A percentile compares a stretch with the other conserved stretches of the same genome.
These are phyloP conservation scores for Trachelus troglodyta DNA, from an alignment of 2,888 invertebrate species.

Conservation along the genomic window DNA sequence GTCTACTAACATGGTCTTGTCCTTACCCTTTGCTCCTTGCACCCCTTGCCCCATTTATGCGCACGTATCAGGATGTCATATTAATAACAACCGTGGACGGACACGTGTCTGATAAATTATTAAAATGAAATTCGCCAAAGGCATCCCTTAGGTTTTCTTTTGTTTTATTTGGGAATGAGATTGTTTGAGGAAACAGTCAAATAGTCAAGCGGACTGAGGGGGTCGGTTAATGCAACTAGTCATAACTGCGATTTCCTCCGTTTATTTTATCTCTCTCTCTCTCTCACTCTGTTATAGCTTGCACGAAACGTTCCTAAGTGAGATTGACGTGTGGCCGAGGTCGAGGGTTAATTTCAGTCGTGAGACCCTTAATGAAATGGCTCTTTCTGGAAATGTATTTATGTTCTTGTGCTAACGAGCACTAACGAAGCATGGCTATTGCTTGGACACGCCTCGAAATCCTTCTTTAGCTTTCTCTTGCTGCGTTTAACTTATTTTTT, in stretches of 20 bases:
- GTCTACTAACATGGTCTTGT: not conserved
- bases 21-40: not conserved
- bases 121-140: not conserved
- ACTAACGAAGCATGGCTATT: not conserved
- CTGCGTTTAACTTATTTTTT: not conserved
- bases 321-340: constrained; percentile 8
- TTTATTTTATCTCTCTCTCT: not conserved
- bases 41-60: not conserved
- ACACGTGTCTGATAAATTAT: not conserved
- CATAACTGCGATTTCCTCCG: not conserved
- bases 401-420: not conserved
- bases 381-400: constrained; percentile 6
- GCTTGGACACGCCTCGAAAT: not conserved
- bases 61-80: not conserved
- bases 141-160: not conserved
- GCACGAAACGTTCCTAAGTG: constrained; percentile 8
- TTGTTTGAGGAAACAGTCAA: not conserved
- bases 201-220: not conserved
- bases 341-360: constrained; percentile 9
- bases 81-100: not conserved
- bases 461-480: not conserved
- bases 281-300: not conserved
- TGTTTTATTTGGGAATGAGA: too few species aligned
- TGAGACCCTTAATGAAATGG: constrained; percentile 3
- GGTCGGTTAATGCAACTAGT: not conserved